Conservation (phyloP, 2,113 vertebrate genomes). For the Procapra przewalskii region DNA sequence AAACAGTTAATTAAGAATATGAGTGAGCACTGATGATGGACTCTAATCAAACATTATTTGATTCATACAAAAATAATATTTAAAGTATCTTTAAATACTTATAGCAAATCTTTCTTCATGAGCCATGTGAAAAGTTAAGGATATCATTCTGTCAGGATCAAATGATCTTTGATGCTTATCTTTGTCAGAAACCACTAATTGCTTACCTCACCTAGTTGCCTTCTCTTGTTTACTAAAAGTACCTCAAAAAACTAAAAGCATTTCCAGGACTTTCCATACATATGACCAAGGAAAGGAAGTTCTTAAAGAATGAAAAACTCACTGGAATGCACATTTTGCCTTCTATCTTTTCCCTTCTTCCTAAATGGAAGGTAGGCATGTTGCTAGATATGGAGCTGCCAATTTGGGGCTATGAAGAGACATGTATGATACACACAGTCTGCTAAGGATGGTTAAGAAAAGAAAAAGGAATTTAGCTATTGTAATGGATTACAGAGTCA, state of each 20-base stretch:
- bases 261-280: neutral
- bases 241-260: neutral
- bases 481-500: neutral
- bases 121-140: neutral
- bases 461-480: neutral
- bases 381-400: neutral
- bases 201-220: neutral
- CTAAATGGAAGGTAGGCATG: neutral
- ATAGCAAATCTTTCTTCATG: neutral
- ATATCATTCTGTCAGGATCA: neutral
- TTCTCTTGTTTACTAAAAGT: neutral
- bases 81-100: neutral
- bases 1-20: slow-evolving; percentile 9
- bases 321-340: neutral
- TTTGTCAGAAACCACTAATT: neutral
- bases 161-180: neutral
- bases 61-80: neutral
- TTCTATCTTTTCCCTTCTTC: neutral
- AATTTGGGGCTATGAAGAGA: neutral
- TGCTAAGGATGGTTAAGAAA: neutral
- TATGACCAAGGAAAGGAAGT: neutral
- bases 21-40: neutral
- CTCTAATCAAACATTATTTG: neutral
- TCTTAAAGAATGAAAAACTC: neutral
- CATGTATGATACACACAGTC: neutral